phyloP scores from a whole-genome alignment of 2,888 invertebrate species.

The Drosophila neonasuta region DNA sequence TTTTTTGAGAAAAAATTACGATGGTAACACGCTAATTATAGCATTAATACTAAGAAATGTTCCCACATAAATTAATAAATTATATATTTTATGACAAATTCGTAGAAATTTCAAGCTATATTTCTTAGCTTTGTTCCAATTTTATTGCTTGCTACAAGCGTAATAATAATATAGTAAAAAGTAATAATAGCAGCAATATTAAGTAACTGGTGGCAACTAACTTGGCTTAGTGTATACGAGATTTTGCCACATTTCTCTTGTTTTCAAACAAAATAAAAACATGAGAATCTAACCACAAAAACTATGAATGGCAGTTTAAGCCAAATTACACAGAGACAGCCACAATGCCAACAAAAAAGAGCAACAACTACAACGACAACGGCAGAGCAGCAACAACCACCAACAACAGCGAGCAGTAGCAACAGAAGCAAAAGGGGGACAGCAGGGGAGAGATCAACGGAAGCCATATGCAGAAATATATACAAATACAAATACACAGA shows the following conservation, averaged over 20 bases:
- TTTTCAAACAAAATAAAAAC: slow-evolving; percentile 51
- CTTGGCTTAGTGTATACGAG: slow-evolving; percentile 8
- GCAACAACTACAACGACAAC: slow-evolving; percentile 35
- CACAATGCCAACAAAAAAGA: slow-evolving; percentile 59
- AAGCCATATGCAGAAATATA: slow-evolving; percentile 77
- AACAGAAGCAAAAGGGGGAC: slow-evolving; percentile 8
- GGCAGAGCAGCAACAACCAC: slow-evolving; percentile 9
- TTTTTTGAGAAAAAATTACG: too few relatives aligned
- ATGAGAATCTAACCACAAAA: slow-evolving; percentile 63
- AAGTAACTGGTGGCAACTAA: slow-evolving; percentile 10
- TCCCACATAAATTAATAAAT: too few relatives aligned
- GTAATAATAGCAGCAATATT: not conserved
- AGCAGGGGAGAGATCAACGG: slow-evolving; percentile 54
- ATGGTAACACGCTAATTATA: too few relatives aligned
- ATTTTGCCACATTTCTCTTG: slow-evolving; percentile 47
- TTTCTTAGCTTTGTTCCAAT: not conserved
- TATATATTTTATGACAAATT: not conserved
- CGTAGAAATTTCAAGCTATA: not conserved
- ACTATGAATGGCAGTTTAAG: slow-evolving; percentile 77
- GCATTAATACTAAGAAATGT: too few relatives aligned
- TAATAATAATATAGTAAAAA: slow-evolving; percentile 2
- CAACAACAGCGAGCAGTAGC: slow-evolving; percentile 20
- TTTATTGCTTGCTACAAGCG: not conserved
- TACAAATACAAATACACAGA: slow-evolving; percentile 24
- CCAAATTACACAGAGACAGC: slow-evolving; percentile 75